phyloP scores from a whole-genome alignment of 1,140 invertebrate genomes.

The Drosophila pectinifera region DNA sequence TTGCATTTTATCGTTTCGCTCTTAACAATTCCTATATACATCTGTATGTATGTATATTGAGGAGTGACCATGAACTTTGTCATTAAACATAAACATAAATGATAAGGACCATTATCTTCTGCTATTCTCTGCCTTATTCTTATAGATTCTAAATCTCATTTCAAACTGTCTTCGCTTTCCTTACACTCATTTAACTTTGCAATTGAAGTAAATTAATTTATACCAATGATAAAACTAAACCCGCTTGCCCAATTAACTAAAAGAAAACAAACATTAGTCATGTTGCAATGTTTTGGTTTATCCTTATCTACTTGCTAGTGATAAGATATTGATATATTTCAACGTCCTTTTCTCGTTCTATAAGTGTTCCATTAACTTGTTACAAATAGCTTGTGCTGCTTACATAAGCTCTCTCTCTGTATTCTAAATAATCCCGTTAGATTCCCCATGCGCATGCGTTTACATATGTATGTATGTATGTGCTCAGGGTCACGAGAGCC shows the following conservation, averaged over 20 bases:
- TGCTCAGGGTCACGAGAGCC: slow-evolving; percentile 9
- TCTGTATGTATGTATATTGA: neutral
- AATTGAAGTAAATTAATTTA: neutral
- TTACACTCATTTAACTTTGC: neutral
- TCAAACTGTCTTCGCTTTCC: neutral
- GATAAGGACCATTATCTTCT: neutral
- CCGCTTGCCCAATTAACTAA: neutral
- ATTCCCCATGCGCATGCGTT: slow-evolving; percentile 1
- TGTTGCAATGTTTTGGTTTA: neutral
- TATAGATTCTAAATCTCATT: neutral
- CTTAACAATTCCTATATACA: neutral
- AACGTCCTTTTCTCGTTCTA: slow-evolving; percentile 1
- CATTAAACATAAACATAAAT: slow-evolving; percentile 13
- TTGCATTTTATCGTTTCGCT: slow-evolving; percentile 18
- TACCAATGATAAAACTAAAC: neutral
- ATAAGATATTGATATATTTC: slow-evolving; percentile 17
- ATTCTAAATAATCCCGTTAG: slow-evolving; percentile 16
- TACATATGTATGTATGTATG: neutral
- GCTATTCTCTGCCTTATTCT: no score
- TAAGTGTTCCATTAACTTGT: slow-evolving; percentile 7
- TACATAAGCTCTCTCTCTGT: slow-evolving; percentile 9
- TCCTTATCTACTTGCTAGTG: neutral
- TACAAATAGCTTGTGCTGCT: slow-evolving; percentile 7
- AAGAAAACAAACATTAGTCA: neutral
- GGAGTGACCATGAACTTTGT: slow-evolving; percentile 16